A percentile compares a stretch with the other conserved stretches of the same genome.
phyloP scores from a whole-genome alignment of 1,140 invertebrate genomes.

The Drosophila santomea region DNA sequence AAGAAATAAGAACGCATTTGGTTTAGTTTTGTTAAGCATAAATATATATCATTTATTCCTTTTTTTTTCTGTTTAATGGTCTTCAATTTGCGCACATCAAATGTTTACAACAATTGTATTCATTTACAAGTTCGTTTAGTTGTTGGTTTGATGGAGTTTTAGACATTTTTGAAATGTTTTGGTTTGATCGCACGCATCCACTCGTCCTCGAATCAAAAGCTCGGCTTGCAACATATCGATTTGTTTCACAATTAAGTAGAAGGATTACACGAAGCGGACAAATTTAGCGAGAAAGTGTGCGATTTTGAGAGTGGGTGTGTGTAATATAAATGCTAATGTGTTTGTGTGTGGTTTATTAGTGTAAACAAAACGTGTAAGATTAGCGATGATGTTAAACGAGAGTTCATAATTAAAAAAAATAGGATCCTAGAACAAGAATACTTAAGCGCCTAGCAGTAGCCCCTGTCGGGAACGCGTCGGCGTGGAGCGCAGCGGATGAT shows the following conservation, averaged over 20 bases:
- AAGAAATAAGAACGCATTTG: slow-evolving; percentile 1
- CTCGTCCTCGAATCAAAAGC: slow-evolving; percentile 25
- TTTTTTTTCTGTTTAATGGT: slow-evolving; percentile 33
- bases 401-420: slow-evolving; percentile 61
- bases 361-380: slow-evolving; percentile 67
- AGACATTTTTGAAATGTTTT: slow-evolving; percentile 76
- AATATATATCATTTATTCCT: slow-evolving; percentile 54
- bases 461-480: slow-evolving; percentile 93
- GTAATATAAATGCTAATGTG: slow-evolving; percentile 34
- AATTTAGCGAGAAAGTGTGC: slow-evolving; percentile 44
- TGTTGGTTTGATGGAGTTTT: slow-evolving; percentile 27
- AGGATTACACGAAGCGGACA: slow-evolving; percentile 33
- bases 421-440: slow-evolving; percentile 72
- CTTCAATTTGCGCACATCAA: slow-evolving; percentile 40
- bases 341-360: slow-evolving; percentile 42
- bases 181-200: slow-evolving; percentile 45
- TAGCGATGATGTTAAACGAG: slow-evolving; percentile 78
- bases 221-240: slow-evolving; percentile 23
- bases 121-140: slow-evolving; percentile 59
- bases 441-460: slow-evolving; percentile 90
- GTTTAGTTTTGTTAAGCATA: slow-evolving; percentile 75
- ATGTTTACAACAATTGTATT: slow-evolving; percentile 76
- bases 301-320: slow-evolving; percentile 14
- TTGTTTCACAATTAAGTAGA: slow-evolving; percentile 28
- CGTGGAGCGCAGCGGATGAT: slow-evolving; percentile 98